phyloP scores from a whole-genome alignment of 2,113 vertebrate species.

The Halcyon malimbica region DNA sequence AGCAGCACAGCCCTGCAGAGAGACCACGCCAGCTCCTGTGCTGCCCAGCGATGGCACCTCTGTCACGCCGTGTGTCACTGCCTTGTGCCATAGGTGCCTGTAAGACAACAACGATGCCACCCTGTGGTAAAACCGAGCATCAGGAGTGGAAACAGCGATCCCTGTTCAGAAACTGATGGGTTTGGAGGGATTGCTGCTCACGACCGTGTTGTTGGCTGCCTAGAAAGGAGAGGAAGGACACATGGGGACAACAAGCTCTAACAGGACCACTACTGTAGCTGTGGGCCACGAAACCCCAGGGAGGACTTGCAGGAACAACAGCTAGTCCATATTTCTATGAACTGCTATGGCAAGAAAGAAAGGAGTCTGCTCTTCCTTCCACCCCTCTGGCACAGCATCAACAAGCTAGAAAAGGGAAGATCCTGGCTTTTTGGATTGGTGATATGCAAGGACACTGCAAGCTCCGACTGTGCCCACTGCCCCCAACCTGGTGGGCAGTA shows the following conservation, averaged over 20 bases:
- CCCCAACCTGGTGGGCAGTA: background rate
- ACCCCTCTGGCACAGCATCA: background rate
- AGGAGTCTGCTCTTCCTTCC: background rate
- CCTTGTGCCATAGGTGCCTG: background rate
- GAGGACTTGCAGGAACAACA: background rate
- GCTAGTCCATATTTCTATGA: background rate
- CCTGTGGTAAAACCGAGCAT: background rate
- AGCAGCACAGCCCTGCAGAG: background rate
- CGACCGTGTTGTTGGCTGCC: background rate
- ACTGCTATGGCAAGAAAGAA: background rate
- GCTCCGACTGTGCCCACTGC: background rate
- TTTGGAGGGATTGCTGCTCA: background rate
- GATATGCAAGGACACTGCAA: background rate
- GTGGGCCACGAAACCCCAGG: background rate
- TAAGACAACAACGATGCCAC: conserved; percentile 5
- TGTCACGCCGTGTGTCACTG: background rate
- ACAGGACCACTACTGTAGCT: background rate
- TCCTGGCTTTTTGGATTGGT: background rate
- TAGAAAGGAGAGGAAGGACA: background rate
- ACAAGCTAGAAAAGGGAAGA: background rate
- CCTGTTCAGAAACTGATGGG: background rate
- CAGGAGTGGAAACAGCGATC: background rate
- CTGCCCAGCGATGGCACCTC: background rate
- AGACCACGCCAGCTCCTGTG: fast-evolving
- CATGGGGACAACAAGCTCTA: fast-evolving